Percentiles rank a stretch among this genome's conserved stretches.
phyloP scores from a whole-genome alignment of 53 echinoderm and acorn worm genomes.

The Echinarachnius parma region DNA sequence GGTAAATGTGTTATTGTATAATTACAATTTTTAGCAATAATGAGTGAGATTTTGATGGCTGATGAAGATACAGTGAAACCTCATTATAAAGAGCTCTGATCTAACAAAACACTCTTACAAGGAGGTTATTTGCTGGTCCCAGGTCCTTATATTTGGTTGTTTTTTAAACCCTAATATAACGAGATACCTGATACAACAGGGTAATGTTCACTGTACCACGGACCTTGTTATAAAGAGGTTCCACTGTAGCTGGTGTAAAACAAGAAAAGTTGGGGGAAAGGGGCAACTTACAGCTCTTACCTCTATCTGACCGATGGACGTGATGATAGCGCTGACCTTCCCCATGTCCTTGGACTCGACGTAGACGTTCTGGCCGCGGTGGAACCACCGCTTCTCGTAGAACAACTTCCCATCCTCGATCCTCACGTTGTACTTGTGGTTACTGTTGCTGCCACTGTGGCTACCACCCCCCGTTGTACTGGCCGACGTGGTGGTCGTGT shows the following conservation, averaged over 20 bases:
- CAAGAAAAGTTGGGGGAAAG: neutral
- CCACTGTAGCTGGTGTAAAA: neutral
- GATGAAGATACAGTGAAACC: no score
- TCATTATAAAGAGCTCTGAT: no score
- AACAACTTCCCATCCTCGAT: slow-evolving; percentile 92
- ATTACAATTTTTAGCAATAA: no score
- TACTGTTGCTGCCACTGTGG: slow-evolving; percentile 39
- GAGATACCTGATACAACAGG: no score
- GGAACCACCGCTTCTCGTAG: slow-evolving; percentile 98
- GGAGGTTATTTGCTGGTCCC: no score
- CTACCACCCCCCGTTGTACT: slow-evolving; percentile 46
- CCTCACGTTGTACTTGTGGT: slow-evolving; percentile 84
- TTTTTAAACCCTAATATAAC: no score
- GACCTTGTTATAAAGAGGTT: neutral
- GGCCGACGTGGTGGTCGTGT: slow-evolving; percentile 34
- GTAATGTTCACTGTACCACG: no score
- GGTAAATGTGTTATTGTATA: no score
- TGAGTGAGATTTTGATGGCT: no score
- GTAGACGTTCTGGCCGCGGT: slow-evolving; percentile 90
- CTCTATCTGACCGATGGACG: slow-evolving; percentile 80
- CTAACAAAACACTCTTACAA: no score
- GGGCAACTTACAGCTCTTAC: slow-evolving; percentile 53
- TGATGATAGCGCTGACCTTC: slow-evolving; percentile 88
- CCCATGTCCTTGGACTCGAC: slow-evolving; percentile 89
- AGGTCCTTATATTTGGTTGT: no score